A percentile compares a stretch with the other conserved stretches of the same genome.
Conservation (phyloP, 2,113 vertebrate species). For the Crypturellus undulatus region DNA sequence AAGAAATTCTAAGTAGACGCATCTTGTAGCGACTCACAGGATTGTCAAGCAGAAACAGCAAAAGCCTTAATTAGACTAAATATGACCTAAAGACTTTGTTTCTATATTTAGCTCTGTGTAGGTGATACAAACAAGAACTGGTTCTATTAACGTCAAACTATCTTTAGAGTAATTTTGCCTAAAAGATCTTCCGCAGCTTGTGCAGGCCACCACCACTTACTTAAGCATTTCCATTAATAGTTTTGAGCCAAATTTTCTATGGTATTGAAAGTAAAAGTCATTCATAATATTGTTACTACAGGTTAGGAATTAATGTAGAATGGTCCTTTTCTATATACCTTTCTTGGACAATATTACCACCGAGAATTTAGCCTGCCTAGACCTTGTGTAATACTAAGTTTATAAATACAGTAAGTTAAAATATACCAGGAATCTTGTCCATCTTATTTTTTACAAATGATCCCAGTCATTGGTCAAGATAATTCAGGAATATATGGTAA, state of each 20-base stretch:
- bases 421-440: background rate
- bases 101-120: background rate
- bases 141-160: background rate
- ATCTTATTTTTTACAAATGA: background rate
- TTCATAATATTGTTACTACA: background rate
- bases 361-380: background rate
- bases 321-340: background rate
- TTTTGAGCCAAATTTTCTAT: background rate
- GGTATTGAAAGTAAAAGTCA: background rate
- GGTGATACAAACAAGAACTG: background rate
- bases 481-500: background rate
- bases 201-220: background rate
- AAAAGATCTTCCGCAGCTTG: background rate
- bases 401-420: background rate
- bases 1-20: slow-evolving; percentile 19
- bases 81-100: slow-evolving; percentile 16
- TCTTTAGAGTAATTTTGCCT: background rate
- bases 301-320: background rate
- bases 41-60: slow-evolving; percentile 27
- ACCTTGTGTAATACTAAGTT: background rate
- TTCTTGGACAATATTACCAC: background rate
- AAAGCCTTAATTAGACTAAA: slow-evolving; percentile 44
- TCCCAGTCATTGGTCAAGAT: background rate
- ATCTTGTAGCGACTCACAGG: slow-evolving; percentile 8
- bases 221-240: background rate